phyloP scores from a whole-genome alignment of 2,888 invertebrate species.

The Eristalinus sepulchralis region DNA sequence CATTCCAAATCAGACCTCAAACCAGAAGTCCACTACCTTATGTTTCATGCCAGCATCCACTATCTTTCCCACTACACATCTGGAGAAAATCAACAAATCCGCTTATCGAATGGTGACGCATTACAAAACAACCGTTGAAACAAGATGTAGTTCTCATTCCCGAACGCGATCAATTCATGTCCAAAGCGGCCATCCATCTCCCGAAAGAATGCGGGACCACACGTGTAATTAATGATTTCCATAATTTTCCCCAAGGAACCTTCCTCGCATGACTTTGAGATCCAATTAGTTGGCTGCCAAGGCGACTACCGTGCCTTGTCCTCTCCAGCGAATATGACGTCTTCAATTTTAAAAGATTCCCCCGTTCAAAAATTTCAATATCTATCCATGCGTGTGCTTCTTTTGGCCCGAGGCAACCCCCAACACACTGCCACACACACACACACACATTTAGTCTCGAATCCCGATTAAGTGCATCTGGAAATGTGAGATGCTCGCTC shows the following conservation, averaged over 20 bases:
- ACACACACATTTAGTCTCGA: not conserved
- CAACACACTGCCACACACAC: conserved; percentile 1
- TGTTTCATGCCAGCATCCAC: not conserved
- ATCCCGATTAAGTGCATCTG: conserved; percentile 28
- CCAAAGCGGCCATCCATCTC: not conserved
- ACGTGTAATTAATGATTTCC: conserved; percentile 29
- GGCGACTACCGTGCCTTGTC: conserved; percentile 16
- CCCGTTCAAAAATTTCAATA: conserved; percentile 38
- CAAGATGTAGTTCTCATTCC: not conserved
- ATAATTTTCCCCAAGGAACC: conserved; percentile 22
- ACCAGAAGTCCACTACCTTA: too few relatives aligned
- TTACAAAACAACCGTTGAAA: not conserved
- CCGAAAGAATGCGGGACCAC: conserved; percentile 30
- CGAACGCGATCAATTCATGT: not conserved
- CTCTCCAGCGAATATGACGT: conserved; percentile 18
- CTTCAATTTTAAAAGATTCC: conserved; percentile 30
- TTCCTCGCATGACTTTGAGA: conserved; percentile 18
- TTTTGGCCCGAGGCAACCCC: conserved; percentile 39
- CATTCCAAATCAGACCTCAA: too few relatives aligned
- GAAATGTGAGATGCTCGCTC: conserved; percentile 33
- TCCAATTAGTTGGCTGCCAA: conserved; percentile 51
- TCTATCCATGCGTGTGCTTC: conserved; percentile 49
- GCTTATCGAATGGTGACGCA: not conserved
- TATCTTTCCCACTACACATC: not conserved
- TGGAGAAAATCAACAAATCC: not conserved